Evolutionary conservation across 2,797 vertebrate species (phyloP), one percentile per base, ranked within the genome.

Genomic region (Mormyrops attenuatus): DNA sequence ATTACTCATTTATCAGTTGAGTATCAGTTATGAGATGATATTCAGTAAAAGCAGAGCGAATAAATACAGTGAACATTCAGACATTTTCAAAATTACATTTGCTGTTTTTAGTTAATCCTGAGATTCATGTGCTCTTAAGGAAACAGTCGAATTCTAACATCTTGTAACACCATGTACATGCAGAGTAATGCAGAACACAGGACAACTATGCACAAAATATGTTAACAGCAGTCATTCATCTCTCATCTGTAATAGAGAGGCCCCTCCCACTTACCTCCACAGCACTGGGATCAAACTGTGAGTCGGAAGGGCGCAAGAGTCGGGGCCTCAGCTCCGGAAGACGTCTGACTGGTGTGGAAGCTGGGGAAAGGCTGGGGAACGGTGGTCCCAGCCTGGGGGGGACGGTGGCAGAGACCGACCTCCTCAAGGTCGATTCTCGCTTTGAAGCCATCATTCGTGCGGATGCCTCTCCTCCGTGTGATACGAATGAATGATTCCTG

Each of bases 311-410:
- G 30, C 52, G 85, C 52, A 87, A 41, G 17, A 53, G 52, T 4
- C 52, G 52, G 1, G 49, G 49, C 85, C 30, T 53, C 7, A 57
- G 50, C 52, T 20, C 52, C 15, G 52, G 85, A 55, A 87, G 22
- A 26, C 49, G 49, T 87, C 85, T 87, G 52, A 52, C 38, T 44
- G 44, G 84, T 30, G 84, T 52, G 49, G 84, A 52, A 47, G 85
- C 85, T 34, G 49, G 85, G 30, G 85, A 52, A 38, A 53, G 52
- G 52, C 52, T 53, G 5, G 85, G 85, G 17, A 57, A 87, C 2
- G 85, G 52, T 4, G 85, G 85, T 13, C 85, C 85, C 85, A 87
- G 52, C 30, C 85, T 87, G 49, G 85, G 15, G 52, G 85, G 52
- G 5, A 52, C 85, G 2, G 49, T 57, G 52, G 85, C 52, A 3